Percentiles rank a stretch among this genome's conserved stretches.
Conservation (phyloP, 1,140 invertebrate genomes). For the Conopomorpha cramerella region DNA sequence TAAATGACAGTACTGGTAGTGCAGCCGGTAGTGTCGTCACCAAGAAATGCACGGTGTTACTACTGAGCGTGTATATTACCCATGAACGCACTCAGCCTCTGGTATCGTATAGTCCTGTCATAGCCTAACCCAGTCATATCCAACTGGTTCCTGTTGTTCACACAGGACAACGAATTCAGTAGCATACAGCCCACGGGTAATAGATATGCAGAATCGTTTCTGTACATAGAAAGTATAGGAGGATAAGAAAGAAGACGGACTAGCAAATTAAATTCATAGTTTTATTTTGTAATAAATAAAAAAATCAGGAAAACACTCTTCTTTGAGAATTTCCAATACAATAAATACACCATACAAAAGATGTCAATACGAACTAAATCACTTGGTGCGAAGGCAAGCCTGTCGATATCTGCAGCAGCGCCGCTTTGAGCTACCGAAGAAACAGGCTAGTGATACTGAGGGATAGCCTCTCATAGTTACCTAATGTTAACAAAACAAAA, state of each 20-base stretch:
- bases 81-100: no score
- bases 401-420: conserved; percentile 27
- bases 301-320: conserved; percentile 56
- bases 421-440: conserved; percentile 27
- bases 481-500: conserved; percentile 36
- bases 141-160: not conserved
- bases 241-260: conserved; percentile 32
- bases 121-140: no score
- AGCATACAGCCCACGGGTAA: not conserved
- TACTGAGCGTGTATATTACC: no score
- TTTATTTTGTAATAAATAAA: conserved; percentile 61
- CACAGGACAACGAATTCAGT: not conserved
- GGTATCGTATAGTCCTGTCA: no score
- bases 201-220: no score
- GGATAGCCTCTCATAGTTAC: conserved; percentile 43
- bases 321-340: conserved; percentile 53
- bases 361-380: conserved; percentile 59
- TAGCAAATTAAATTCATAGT: conserved; percentile 60
- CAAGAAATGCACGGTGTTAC: no score
- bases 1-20: no score
- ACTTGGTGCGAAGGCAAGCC: conserved; percentile 61
- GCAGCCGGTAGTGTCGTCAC: no score
- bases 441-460: conserved; percentile 43
- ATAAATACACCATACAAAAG: conserved; percentile 61
- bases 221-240: conserved; percentile 4